Evolutionary conservation across 2,888 invertebrate species (phyloP).

Genomic region (Agriopis aurantiaria): DNA sequence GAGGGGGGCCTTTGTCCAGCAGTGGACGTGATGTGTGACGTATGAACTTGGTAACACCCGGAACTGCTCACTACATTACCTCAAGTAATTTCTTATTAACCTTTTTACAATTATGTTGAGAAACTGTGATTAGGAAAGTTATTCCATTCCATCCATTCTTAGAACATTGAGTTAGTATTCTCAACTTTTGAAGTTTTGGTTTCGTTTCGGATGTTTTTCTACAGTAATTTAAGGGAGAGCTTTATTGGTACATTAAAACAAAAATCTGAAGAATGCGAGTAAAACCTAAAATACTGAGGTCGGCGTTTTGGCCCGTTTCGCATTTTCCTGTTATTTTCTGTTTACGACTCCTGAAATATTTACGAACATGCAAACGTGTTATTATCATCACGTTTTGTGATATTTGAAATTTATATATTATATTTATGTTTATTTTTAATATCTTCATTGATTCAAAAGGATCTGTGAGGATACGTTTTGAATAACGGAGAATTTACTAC

Average conservation of each 20-base stretch:
- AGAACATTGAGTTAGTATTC: neutral
- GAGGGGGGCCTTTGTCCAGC: no score
- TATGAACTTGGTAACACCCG: slow-evolving; percentile 4
- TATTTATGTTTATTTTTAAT: no score
- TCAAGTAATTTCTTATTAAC: slow-evolving; percentile 12
- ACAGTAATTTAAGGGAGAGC: neutral
- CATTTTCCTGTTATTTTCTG: slow-evolving; percentile 29
- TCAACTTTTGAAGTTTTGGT: neutral
- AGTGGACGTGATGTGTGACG: no score
- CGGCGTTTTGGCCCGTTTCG: slow-evolving; percentile 6
- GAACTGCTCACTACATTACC: slow-evolving; percentile 14
- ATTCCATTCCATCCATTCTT: neutral
- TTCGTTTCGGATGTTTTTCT: neutral
- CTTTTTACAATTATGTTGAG: slow-evolving; percentile 4
- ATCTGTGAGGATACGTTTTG: neutral
- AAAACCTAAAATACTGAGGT: slow-evolving; percentile 16
- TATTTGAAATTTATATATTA: neutral
- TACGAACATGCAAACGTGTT: slow-evolving; percentile 11
- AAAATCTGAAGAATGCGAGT: slow-evolving; percentile 18
- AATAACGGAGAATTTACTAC: neutral
- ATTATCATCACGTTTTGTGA: slow-evolving; percentile 13
- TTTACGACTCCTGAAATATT: slow-evolving; percentile 17
- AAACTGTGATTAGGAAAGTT: slow-evolving; percentile 4
- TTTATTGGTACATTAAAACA: neutral
- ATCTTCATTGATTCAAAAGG: neutral